Conservation (phyloP, 64 coral and sea anemone species). For the Trachythela sp. region DNA sequence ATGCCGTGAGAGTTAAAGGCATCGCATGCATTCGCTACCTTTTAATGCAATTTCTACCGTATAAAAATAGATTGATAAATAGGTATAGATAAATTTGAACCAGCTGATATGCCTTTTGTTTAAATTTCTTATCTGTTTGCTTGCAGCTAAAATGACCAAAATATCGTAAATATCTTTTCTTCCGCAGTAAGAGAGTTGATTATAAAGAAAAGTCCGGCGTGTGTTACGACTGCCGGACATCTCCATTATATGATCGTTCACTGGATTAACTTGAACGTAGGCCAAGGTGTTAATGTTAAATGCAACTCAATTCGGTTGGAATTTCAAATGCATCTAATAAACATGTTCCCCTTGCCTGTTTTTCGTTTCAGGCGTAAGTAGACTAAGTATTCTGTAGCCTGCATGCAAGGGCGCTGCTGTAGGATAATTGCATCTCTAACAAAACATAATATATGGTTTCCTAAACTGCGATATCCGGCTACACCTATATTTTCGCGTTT, state of each 20-base stretch:
- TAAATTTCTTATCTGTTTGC: background rate
- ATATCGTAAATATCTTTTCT: background rate
- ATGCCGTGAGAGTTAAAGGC: no score
- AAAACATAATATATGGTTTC: background rate
- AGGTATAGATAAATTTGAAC: background rate
- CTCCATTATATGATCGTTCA: background rate
- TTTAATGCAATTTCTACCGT: background rate
- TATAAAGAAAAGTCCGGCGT: background rate
- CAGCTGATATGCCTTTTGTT: background rate
- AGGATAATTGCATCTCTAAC: background rate
- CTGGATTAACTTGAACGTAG: background rate
- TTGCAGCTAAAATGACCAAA: background rate
- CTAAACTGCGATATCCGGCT: background rate
- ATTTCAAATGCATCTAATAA: background rate
- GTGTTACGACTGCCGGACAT: background rate
- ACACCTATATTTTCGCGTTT: background rate
- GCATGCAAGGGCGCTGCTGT: no score
- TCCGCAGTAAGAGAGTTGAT: background rate
- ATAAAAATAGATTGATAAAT: background rate
- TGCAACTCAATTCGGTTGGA: background rate
- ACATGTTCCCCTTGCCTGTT: no score
- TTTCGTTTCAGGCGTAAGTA: no score
- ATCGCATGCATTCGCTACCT: background rate
- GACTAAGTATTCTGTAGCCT: no score
- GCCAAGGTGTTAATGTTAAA: background rate